Percentiles rank a stretch among this genome's conserved stretches.
Conservation (phyloP, 1,140 invertebrate species). For the Eumaeus atala region DNA sequence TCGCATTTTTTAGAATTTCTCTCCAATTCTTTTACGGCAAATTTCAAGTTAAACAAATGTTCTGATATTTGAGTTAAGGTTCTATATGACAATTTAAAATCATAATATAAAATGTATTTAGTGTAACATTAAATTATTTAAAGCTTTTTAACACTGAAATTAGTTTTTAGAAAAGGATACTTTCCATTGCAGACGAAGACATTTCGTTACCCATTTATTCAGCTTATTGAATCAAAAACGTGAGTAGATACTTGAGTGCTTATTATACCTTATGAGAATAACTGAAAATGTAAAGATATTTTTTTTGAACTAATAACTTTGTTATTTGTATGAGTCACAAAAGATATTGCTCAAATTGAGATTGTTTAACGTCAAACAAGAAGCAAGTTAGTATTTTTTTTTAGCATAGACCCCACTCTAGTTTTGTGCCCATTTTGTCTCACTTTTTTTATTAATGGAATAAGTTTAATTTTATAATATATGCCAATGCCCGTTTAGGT, state of each 20-base stretch:
- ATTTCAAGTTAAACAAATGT: constrained; percentile 98
- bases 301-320: too few species aligned
- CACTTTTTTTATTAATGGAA: too few species aligned
- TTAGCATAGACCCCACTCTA: too few species aligned
- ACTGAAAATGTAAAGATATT: too few species aligned
- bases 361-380: too few species aligned
- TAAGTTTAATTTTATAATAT: too few species aligned
- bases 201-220: constrained; percentile 87
- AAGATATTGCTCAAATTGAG: too few species aligned
- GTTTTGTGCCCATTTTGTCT: too few species aligned
- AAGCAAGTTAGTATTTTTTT: too few species aligned
- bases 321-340: constrained; percentile 29
- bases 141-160: not conserved
- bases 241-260: too few species aligned
- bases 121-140: not conserved
- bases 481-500: too few species aligned
- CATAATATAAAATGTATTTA: not conserved
- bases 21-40: constrained; percentile 97
- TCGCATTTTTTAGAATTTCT: constrained; percentile 98
- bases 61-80: constrained; percentile 74
- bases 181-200: constrained; percentile 90
- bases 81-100: not conserved
- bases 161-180: constrained; percentile 82
- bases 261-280: too few species aligned
- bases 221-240: constrained; percentile 26